Evolutionary conservation across 1,140 invertebrate species (phyloP).

Genomic region (Aphelenchoides besseyi): DNA sequence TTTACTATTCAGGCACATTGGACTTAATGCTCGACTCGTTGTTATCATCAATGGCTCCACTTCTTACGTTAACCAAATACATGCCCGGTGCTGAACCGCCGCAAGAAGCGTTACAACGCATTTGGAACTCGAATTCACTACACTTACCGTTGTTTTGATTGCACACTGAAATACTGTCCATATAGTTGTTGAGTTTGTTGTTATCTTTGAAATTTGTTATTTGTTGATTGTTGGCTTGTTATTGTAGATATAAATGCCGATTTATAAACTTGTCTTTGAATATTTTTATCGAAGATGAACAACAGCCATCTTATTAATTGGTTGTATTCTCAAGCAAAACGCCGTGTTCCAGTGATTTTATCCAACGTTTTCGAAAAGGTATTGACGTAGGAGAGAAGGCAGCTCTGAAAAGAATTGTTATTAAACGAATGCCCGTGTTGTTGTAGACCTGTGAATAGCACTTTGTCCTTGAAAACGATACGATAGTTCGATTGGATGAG

Average conservation of each 20-base stretch:
- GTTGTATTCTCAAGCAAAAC: background rate
- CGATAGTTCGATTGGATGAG: background rate
- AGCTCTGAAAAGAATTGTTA: background rate
- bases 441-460: background rate
- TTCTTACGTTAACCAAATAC: constrained; percentile 37
- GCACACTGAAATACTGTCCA: background rate
- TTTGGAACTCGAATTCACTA: constrained; percentile 43
- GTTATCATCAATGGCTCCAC: constrained; percentile 46
- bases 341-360: constrained; percentile 2
- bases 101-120: constrained; percentile 32
- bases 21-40: constrained; percentile 53
- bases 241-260: too few species aligned
- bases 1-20: constrained; percentile 35
- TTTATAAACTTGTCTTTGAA: background rate
- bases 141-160: constrained; percentile 50
- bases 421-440: background rate
- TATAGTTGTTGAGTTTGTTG: constrained; percentile 21
- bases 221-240: constrained; percentile 2
- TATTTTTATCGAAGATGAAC: background rate
- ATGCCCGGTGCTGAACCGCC: constrained; percentile 35
- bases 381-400: background rate
- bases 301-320: too few species aligned
- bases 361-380: constrained; percentile 8
- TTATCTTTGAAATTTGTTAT: background rate
- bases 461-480: constrained; percentile 15